A percentile compares a stretch with the other conserved stretches of the same genome.
phyloP scores from a whole-genome alignment of 2,888 invertebrate species.

The Parnassius mnemosyne region DNA sequence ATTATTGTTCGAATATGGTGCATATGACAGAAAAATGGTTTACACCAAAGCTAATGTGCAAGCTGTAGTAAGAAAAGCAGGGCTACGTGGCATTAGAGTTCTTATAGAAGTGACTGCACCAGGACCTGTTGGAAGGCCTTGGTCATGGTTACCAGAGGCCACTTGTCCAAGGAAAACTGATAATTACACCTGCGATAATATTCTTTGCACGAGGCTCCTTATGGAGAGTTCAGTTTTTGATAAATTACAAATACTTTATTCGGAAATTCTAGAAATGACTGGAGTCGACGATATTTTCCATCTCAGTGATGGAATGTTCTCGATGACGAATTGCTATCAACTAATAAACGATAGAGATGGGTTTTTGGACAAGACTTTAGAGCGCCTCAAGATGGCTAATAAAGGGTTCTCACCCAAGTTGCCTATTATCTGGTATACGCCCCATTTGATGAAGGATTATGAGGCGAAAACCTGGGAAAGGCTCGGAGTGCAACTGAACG shows the following conservation, averaged over 20 bases:
- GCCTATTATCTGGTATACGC: conserved; percentile 85
- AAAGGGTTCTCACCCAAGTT: conserved; percentile 76
- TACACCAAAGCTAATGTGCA: conserved; percentile 85
- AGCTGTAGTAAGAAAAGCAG: conserved; percentile 87
- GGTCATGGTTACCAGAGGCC: conserved; percentile 87
- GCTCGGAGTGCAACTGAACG: conserved; percentile 86
- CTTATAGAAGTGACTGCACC: conserved; percentile 93
- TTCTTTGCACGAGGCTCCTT: conserved; percentile 87
- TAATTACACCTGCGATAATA: conserved; percentile 81
- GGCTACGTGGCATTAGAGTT: conserved; percentile 89
- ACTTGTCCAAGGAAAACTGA: conserved; percentile 45
- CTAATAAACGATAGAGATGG: conserved; percentile 86
- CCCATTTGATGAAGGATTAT: conserved; percentile 76
- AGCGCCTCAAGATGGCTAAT: conserved; percentile 81
- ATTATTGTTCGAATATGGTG: conserved; percentile 88
- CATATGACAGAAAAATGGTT: conserved; percentile 86
- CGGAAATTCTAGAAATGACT: conserved; percentile 70
- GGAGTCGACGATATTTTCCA: conserved; percentile 88
- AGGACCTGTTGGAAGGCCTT: conserved; percentile 91
- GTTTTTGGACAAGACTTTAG: conserved; percentile 83
- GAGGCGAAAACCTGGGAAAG: conserved; percentile 69
- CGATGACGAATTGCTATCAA: conserved; percentile 83
- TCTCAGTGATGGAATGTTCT: conserved; percentile 88
- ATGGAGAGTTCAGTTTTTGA: conserved; percentile 85
- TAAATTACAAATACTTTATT: conserved; percentile 85